These are phyloP conservation scores for Limnodromus scolopaceus DNA, from an alignment of 2,797 vertebrate species.

Conservation along the genomic window DNA sequence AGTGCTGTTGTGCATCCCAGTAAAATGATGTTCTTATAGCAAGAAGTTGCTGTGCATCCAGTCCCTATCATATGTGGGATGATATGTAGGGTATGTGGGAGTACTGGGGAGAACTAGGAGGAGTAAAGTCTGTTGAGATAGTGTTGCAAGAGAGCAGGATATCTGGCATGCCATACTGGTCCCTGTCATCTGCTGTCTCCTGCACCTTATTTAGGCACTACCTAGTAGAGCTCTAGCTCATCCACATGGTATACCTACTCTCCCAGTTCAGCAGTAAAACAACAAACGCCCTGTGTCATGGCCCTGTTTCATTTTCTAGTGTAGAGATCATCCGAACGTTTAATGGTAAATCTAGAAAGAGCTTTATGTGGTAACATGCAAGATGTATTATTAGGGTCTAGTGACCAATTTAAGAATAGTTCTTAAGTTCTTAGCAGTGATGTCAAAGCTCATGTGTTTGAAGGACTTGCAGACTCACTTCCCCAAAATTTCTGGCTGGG, in stretches of 20 bases:
- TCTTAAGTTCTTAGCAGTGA: not conserved
- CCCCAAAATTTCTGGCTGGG: not conserved
- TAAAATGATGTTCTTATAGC: not conserved
- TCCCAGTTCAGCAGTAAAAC: not conserved
- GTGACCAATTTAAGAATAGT: not conserved
- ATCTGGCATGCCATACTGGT: not conserved
- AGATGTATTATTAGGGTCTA: not conserved
- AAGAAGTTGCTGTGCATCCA: not conserved
- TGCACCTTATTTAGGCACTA: not conserved
- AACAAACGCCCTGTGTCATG: not conserved
- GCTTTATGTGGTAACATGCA: not conserved
- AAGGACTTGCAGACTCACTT: not conserved
- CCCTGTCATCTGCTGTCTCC: not conserved
- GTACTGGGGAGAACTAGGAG: not conserved
- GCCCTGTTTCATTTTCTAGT: not conserved
- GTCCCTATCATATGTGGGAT: not conserved
- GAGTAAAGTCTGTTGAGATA: not conserved
- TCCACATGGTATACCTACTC: not conserved
- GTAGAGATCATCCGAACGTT: not conserved
- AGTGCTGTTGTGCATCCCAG: not conserved
- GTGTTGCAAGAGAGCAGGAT: not conserved
- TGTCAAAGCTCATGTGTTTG: not conserved
- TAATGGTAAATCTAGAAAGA: not conserved
- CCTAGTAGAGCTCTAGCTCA: not conserved
- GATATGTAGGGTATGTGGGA: not conserved